A percentile compares a stretch with the other conserved stretches of the same genome.
Conservation (phyloP, 2,797 vertebrate species). For the Huso huso region DNA sequence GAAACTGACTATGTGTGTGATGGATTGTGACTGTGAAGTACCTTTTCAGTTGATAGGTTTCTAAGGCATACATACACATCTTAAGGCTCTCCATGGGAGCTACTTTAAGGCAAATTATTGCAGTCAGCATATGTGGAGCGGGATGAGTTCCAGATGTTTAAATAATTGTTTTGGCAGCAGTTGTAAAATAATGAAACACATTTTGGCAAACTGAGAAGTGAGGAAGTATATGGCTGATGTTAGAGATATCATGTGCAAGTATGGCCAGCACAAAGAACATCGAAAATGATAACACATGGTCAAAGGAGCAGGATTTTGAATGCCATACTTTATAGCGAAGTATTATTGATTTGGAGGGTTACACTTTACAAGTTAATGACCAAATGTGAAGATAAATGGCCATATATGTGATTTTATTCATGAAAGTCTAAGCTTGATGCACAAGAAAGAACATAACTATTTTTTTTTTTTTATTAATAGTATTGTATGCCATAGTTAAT, state of each 20-base stretch:
- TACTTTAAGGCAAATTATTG: constrained; percentile 48
- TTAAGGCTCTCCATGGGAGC: constrained; percentile 49
- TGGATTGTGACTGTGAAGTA: background rate
- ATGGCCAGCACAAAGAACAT: constrained; percentile 18
- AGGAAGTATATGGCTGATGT: constrained; percentile 37
- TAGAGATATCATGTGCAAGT: constrained; percentile 23
- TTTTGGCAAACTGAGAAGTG: constrained; percentile 40
- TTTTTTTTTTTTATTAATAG: no score
- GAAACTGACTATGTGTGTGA: constrained; percentile 8
- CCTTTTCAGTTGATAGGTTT: constrained; percentile 25
- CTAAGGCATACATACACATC: constrained; percentile 27
- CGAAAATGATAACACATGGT: constrained; percentile 16
- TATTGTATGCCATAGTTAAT: no score
- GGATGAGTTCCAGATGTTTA: constrained; percentile 83
- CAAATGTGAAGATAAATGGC: no score
- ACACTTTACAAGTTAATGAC: no score
- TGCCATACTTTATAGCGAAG: no score
- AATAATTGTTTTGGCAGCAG: constrained; percentile 65
- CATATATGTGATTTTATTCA: no score
- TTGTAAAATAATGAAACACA: constrained; percentile 52
- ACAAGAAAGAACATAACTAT: no score
- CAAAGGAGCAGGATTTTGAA: no score
- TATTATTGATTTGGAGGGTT: no score
- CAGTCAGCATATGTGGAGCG: constrained; percentile 47
- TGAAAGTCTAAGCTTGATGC: no score